Percentiles rank a stretch among this genome's conserved stretches.
phyloP scores from a whole-genome alignment of 2,797 vertebrate species.

The Micropoecilia bifurca region DNA sequence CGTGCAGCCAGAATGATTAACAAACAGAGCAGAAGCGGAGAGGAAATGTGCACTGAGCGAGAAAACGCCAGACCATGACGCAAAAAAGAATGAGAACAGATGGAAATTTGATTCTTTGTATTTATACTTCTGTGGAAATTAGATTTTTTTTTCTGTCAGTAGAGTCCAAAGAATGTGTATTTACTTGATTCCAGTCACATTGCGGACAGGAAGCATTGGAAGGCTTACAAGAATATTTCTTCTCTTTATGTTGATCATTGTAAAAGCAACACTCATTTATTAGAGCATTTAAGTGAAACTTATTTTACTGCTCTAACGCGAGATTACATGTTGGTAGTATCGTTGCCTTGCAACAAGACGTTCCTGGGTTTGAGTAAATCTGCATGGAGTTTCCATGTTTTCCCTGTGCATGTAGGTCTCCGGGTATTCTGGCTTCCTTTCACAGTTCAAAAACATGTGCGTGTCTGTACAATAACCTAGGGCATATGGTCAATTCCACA shows the following conservation, averaged over 20 bases:
- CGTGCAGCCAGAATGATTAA: slow-evolving; percentile 58
- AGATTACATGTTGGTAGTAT: neutral
- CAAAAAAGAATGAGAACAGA: neutral
- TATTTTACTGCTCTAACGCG: neutral
- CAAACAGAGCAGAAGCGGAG: slow-evolving; percentile 38
- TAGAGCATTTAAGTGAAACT: neutral
- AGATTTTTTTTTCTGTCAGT: neutral
- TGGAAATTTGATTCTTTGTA: neutral
- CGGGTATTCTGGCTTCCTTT: neutral
- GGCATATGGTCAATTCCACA: neutral
- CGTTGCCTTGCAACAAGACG: neutral
- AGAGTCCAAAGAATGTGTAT: neutral
- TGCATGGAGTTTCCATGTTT: neutral
- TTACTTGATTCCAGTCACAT: too few relatives aligned
- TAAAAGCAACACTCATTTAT: neutral
- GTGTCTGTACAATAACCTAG: neutral
- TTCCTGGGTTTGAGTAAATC: neutral
- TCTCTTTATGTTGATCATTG: neutral
- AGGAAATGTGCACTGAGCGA: neutral
- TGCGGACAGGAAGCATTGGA: neutral
- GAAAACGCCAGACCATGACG: neutral
- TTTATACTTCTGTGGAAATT: neutral
- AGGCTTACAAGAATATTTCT: neutral
- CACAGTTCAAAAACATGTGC: too few relatives aligned
- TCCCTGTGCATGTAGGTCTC: neutral